These are phyloP conservation scores for Glossosoma conforme DNA, from an alignment of 1,140 invertebrate species.

Conservation along the genomic window DNA sequence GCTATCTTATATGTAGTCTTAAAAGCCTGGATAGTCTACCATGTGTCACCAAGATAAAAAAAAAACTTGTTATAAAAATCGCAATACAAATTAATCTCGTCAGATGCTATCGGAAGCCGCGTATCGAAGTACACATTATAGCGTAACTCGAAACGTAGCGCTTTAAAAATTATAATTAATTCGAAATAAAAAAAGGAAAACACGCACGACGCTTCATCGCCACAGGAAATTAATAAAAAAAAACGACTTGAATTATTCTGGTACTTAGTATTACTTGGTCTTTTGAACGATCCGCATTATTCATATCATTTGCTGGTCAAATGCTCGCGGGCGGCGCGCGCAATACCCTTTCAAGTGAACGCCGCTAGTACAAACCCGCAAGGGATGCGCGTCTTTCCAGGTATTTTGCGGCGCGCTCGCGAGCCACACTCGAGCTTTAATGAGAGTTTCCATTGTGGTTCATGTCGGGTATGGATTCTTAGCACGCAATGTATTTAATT, in stretches of 20 bases:
- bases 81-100: too few relatives aligned
- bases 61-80: too few relatives aligned
- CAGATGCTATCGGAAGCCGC: too few relatives aligned
- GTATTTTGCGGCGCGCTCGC: not conserved
- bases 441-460: not conserved
- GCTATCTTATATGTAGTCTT: too few relatives aligned
- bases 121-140: too few relatives aligned
- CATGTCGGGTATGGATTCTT: too few relatives aligned
- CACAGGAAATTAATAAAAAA: constrained; percentile 16
- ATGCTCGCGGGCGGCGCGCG: not conserved
- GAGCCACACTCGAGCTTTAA: not conserved
- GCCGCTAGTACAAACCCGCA: too few relatives aligned
- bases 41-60: too few relatives aligned
- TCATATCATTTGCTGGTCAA: constrained; percentile 6
- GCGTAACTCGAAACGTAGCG: not conserved
- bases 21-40: too few relatives aligned
- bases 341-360: constrained; percentile 5
- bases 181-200: constrained; percentile 2
- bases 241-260: constrained; percentile 13
- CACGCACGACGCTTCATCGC: constrained; percentile 9
- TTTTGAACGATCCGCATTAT: constrained; percentile 12
- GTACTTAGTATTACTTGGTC: constrained; percentile 1
- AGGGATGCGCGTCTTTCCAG: too few relatives aligned
- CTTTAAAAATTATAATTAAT: constrained; percentile 11
- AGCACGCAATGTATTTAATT: constrained; percentile 6